phyloP scores from a whole-genome alignment of 2,113 vertebrate species.

The Camelus bactrianus region DNA sequence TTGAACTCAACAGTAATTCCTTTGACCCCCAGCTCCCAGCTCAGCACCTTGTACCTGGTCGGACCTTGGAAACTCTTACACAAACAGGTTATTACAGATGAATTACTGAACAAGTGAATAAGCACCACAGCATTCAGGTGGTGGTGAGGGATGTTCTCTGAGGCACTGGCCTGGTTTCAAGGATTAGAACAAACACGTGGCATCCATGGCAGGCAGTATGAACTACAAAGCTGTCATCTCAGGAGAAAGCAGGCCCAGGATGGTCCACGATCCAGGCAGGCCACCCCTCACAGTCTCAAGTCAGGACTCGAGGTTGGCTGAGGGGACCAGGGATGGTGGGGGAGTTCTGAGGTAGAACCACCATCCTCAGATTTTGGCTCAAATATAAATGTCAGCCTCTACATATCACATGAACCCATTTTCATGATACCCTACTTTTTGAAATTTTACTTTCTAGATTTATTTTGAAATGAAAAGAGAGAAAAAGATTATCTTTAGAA shows the following conservation, averaged over 20 bases:
- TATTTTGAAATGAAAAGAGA: slow-evolving; percentile 53
- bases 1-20: neutral
- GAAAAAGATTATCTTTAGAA: neutral
- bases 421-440: neutral
- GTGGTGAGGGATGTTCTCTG: neutral
- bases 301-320: neutral
- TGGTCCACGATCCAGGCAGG: neutral
- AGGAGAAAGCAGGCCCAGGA: neutral
- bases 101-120: neutral
- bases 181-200: neutral
- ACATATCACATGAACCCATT: neutral
- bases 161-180: slow-evolving; percentile 53
- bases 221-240: neutral
- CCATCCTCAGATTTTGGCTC: neutral
- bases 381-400: neutral
- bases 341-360: neutral
- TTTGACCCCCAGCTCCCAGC: neutral
- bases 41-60: neutral
- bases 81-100: neutral
- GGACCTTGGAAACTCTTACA: neutral
- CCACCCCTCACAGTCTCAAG: neutral
- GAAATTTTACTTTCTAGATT: slow-evolving; percentile 33
- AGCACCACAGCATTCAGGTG: neutral
- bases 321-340: neutral
- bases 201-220: neutral